Evolutionary conservation across 92 coral and sea anemone genomes (phyloP).

Genomic region (Zoanthus sociatus): DNA sequence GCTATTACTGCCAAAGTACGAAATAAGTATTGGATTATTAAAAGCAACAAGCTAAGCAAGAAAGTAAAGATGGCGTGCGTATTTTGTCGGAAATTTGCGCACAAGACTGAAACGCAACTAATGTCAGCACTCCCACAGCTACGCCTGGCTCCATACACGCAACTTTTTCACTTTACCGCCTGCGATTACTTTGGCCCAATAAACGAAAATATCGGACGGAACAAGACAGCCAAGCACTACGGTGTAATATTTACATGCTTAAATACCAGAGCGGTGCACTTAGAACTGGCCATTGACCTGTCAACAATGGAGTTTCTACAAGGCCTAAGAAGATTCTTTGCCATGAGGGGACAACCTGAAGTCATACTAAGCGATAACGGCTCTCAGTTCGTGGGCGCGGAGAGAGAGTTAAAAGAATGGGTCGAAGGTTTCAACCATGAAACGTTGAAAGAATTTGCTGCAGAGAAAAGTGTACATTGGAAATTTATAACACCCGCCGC

Average conservation of each 20-base stretch:
- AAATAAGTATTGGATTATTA: conserved; percentile 29
- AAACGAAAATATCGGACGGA: conserved; percentile 61
- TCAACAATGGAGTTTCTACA: conserved; percentile 68
- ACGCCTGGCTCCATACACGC: conserved; percentile 47
- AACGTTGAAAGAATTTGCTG: conserved; percentile 51
- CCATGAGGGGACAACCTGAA: conserved; percentile 56
- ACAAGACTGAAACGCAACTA: conserved; percentile 33
- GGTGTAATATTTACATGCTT: conserved; percentile 69
- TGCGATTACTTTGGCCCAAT: conserved; percentile 52
- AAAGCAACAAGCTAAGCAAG: conserved; percentile 34
- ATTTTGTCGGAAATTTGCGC: conserved; percentile 49
- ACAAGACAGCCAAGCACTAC: conserved; percentile 66
- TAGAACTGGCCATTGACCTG: conserved; percentile 59
- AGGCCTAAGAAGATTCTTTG: conserved; percentile 74
- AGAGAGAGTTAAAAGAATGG: conserved; percentile 69
- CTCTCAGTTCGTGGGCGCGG: conserved; percentile 68
- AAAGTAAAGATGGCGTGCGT: conserved; percentile 41
- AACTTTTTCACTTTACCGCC: conserved; percentile 51
- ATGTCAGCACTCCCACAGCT: conserved; percentile 44
- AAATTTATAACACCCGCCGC: conserved; percentile 55
- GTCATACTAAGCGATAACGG: conserved; percentile 65
- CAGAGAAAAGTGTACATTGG: conserved; percentile 61
- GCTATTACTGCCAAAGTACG: conserved; percentile 45
- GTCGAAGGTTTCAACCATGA: conserved; percentile 47
- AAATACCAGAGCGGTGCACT: conserved; percentile 64